Percentiles rank a stretch among this genome's conserved stretches.
phyloP scores from a whole-genome alignment of 2,888 invertebrate genomes.

The Caenorhabditis becei region DNA sequence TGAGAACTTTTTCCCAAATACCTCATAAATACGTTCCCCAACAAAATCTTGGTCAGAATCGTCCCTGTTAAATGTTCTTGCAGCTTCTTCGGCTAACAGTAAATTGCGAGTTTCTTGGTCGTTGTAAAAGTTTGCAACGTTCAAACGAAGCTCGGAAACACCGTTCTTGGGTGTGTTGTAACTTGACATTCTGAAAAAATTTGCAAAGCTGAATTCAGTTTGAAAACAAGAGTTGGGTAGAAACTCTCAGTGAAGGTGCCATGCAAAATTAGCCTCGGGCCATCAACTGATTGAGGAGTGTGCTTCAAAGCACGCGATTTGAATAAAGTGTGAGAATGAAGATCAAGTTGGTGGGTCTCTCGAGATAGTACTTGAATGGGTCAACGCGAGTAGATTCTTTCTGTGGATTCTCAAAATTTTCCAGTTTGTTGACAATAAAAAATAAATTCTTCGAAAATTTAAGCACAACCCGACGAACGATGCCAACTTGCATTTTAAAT shows the following conservation, averaged over 20 bases:
- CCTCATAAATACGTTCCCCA: slow-evolving; percentile 62
- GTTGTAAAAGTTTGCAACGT: slow-evolving; percentile 59
- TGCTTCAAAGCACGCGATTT: slow-evolving; percentile 11
- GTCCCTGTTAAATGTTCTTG: slow-evolving; percentile 41
- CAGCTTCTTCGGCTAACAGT: slow-evolving; percentile 60
- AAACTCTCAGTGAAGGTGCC: not conserved
- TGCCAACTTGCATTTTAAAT: too few relatives aligned
- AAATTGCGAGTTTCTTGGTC: slow-evolving; percentile 62
- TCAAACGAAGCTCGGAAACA: slow-evolving; percentile 60
- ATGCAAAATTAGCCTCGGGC: slow-evolving; percentile 37
- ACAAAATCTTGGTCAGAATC: slow-evolving; percentile 42
- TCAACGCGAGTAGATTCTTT: too few relatives aligned
- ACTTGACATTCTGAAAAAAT: not conserved
- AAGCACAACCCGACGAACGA: too few relatives aligned
- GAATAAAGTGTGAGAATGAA: slow-evolving; percentile 29
- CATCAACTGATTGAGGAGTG: slow-evolving; percentile 18
- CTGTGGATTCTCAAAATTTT: too few relatives aligned
- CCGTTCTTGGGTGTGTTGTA: slow-evolving; percentile 21
- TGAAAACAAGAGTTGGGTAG: not conserved
- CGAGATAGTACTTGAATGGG: not conserved
- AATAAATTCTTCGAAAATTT: too few relatives aligned
- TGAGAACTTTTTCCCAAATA: not conserved
- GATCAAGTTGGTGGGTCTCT: not conserved
- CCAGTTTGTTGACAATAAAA: too few relatives aligned
- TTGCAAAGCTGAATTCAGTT: not conserved